A percentile compares a stretch with the other conserved stretches of the same genome.
Conservation (phyloP, 2,113 vertebrate species). For the Heterochromis multidens region DNA sequence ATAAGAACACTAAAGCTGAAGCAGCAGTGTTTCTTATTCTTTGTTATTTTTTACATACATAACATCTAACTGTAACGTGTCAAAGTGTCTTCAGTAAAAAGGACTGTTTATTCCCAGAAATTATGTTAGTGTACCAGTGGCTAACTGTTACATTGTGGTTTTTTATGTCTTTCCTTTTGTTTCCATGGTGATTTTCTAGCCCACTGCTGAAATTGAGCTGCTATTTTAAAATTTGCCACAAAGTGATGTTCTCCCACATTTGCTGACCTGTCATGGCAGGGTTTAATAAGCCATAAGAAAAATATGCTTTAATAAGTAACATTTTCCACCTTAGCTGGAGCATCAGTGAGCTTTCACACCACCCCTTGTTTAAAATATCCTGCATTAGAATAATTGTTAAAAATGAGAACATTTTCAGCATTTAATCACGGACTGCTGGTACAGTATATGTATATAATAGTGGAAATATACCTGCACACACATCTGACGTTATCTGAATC, state of each 20-base stretch:
- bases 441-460: not conserved
- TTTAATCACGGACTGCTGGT: not conserved
- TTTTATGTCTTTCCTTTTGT: not conserved
- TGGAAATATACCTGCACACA: not conserved
- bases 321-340: not conserved
- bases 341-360: not conserved
- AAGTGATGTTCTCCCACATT: not conserved
- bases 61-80: not conserved
- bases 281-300: constrained; percentile 18
- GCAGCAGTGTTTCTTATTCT: not conserved
- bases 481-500: not conserved
- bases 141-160: not conserved
- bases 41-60: not conserved
- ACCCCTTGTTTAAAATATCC: not conserved
- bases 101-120: not conserved
- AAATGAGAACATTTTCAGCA: not conserved
- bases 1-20: not conserved
- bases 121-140: not conserved
- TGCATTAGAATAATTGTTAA: not conserved
- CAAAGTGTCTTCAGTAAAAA: not conserved
- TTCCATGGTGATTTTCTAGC: constrained; percentile 1
- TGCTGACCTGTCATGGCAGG: not conserved
- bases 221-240: not conserved
- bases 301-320: constrained; percentile 14
- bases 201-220: not conserved